Base-by-base conservation (phyloP, 2,888 invertebrate species). In the Philopedon plagiatum region DNA sequence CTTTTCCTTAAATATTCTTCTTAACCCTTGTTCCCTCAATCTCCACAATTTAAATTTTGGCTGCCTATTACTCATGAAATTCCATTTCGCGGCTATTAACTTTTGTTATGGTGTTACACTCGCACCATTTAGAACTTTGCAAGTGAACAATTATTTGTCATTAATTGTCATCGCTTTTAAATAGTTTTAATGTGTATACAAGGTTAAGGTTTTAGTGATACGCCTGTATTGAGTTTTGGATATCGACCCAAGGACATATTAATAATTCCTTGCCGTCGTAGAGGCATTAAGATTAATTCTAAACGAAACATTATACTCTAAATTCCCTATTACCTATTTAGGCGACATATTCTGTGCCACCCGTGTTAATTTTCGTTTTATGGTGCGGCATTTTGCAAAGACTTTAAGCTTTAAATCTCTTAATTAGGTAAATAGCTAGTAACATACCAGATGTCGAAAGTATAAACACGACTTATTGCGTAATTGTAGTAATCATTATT, bases 241-340 rank as follows among this genome's bases (percentile, higher is more conserved):
- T 34, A 29, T 57, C 13, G 8, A 34, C 9, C 8, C 57, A 57
- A 57, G 57, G 57, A 13, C 57, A 57, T 34, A 57, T 32, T 11
- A 57, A 57, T 57, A 34, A 34, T 32, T 57, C 11, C 44, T 7
- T 8, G 44, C 44, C 18, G 18, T 19, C 9, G 15, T 4, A 57
- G 11, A 29, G n/a, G 57, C 34, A 57, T 18, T 34, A 32, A 57
- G 34, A 34, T 34, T 34, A 57, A 57, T 51, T 57, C 57, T 57
- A 57, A 34, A 57, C 57, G 18, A 34, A 32, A 8, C 15, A 34
- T 44, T 44, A 44, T 5, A 11, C 8, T 44, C 44, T n/a, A n/a
- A n/a, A n/a, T n/a, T n/a, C 44, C 19, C 2, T 7, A 44, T 44
- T 44, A 18, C 44, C 44, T 44, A 44, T 44, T 44, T 19, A 44